Evolutionary conservation across 2,113 vertebrate species (phyloP).

Genomic region (Thermophis baileyi): DNA sequence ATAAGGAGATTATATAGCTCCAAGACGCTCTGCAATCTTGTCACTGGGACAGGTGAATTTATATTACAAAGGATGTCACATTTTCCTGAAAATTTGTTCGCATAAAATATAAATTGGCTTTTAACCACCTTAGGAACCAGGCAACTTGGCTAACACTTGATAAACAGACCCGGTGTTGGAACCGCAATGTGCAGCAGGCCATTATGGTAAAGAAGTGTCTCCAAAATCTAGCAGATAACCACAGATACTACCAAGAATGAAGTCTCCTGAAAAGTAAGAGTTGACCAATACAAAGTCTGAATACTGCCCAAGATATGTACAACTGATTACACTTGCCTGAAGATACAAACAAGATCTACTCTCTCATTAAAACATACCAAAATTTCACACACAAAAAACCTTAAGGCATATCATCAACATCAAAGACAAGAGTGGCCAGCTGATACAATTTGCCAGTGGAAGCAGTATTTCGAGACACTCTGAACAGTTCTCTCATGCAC

Average conservation of each 20-base stretch:
- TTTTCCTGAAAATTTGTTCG: slow-evolving; percentile 6
- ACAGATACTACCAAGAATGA: background rate
- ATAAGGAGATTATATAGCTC: slow-evolving; percentile 46
- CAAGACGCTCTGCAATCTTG: background rate
- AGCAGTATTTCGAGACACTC: background rate
- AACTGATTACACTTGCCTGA: background rate
- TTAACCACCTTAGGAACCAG: background rate
- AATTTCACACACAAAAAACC: background rate
- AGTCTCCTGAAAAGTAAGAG: background rate
- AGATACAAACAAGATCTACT: background rate
- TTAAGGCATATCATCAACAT: background rate
- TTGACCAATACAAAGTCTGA: background rate
- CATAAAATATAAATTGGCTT: background rate
- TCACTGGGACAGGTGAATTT: slow-evolving; percentile 37
- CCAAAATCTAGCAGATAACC: background rate
- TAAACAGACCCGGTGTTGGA: background rate
- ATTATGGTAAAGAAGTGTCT: background rate
- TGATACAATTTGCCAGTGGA: background rate
- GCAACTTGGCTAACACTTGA: background rate
- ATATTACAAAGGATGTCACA: slow-evolving; percentile 10
- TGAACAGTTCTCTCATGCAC: background rate
- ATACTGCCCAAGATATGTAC: background rate
- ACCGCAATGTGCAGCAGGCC: background rate
- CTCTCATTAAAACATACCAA: background rate
- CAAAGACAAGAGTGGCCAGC: background rate